Percentiles rank a stretch among this genome's conserved stretches.
These are phyloP conservation scores for Eristalis pertinax DNA, from an alignment of 2,888 invertebrate genomes.

Conservation along the genomic window DNA sequence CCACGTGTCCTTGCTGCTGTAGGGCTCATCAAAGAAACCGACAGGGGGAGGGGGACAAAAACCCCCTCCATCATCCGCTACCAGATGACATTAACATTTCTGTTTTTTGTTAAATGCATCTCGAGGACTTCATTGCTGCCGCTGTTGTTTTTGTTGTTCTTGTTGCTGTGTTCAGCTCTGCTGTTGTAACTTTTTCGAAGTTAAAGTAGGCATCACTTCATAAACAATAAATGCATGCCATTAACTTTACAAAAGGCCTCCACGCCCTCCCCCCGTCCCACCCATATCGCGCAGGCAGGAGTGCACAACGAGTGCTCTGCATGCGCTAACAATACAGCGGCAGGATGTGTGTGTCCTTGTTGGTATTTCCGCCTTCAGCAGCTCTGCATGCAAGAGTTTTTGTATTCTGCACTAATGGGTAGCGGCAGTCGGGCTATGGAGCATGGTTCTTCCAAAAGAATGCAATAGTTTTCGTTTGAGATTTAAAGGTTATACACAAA, in stretches of 20 bases:
- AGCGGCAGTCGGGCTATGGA: neutral
- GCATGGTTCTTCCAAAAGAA: constrained; percentile 34
- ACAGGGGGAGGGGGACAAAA: neutral
- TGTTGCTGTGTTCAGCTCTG: neutral
- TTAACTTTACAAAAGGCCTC: constrained; percentile 61
- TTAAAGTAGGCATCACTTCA: constrained; percentile 68
- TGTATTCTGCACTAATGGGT: constrained; percentile 65
- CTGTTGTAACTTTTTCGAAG: constrained; percentile 28
- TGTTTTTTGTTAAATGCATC: constrained; percentile 39
- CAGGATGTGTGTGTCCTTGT: constrained; percentile 44
- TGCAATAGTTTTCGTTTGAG: constrained; percentile 58
- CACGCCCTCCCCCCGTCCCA: neutral
- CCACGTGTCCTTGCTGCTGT: constrained; percentile 17
- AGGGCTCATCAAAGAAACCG: neutral
- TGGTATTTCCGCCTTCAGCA: constrained; percentile 29
- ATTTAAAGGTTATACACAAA: constrained; percentile 67
- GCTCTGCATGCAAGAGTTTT: constrained; percentile 25
- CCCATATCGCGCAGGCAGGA: neutral
- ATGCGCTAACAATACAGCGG: constrained; percentile 13
- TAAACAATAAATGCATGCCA: constrained; percentile 67
- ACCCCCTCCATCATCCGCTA: neutral
- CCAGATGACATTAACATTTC: constrained; percentile 31
- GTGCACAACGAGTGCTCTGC: constrained; percentile 15
- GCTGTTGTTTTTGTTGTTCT: neutral
- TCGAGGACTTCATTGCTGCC: constrained; percentile 47